Base-by-base conservation (phyloP, 2,888 invertebrate species). In the Leptinotarsa rubiginosa region DNA sequence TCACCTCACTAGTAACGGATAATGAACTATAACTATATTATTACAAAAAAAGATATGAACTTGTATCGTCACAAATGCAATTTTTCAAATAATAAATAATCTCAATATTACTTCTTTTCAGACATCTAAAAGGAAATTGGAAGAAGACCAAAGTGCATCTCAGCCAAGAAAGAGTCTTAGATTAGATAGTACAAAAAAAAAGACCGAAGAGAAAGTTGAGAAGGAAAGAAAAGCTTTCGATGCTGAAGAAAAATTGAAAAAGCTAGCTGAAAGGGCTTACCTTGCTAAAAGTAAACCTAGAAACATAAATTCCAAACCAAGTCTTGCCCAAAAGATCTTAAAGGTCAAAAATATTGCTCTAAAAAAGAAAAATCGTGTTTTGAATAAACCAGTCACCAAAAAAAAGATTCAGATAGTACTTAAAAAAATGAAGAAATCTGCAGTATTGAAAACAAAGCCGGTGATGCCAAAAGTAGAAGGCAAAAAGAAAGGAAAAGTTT, bases 361-460 rank as follows among this genome's bases (percentile, higher is more conserved):
- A 85, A 89, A 83, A 87, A 89, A 80, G 86, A 89, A 82, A 84
- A 87, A 79, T 85, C 85, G 79, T 85, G 84, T 73, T 85, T 86
- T 82, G 85, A 88, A 73, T 86, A 88, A 82, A 85, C 87, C 69
- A 84, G 85, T 85, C 83, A 87, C 15, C 84, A 88, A 79, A 86
- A 88, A 83, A 85, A 89, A 83, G 85, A 86, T 81, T 20, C 81
- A 79, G 70, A 56, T 76, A 62, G 79, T 80, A 56, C 68, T 82
- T 69, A 76, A 78, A 15, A 75, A 70, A 41, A 72, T 77, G 50
- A 74, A 74, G 66, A 67, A 74, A 52, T 65, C 56, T 16, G 62
- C 68, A 4, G 16, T 74, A 31, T 59, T 67, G 16, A 74, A 65
- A 65, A 52, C 67, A 10, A 49, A 47, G 50, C 18, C 31, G 47